Percentiles rank a stretch among this genome's conserved stretches.
phyloP scores from a whole-genome alignment of 2,113 vertebrate species.

The Dromiciops gliroides region DNA sequence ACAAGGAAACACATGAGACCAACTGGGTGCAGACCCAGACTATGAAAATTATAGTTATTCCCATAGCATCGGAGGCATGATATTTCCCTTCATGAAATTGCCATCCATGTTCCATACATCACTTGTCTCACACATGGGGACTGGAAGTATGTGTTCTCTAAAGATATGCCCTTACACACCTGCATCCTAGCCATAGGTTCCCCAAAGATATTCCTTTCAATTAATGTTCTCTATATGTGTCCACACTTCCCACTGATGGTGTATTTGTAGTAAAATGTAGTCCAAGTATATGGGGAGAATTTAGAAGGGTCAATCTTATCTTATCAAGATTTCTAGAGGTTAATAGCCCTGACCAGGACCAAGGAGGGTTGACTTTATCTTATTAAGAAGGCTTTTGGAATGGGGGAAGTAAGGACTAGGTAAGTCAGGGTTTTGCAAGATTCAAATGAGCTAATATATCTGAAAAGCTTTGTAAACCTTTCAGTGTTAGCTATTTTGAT shows the following conservation, averaged over 20 bases:
- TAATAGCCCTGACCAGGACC: too few species aligned
- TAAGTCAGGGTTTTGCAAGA: not conserved
- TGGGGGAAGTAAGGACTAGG: too few species aligned
- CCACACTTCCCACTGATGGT: not conserved
- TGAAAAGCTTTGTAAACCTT: not conserved
- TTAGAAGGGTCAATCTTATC: too few species aligned
- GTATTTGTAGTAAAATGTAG: not conserved
- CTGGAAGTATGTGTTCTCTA: not conserved
- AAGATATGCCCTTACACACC: not conserved
- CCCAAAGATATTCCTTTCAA: too few species aligned
- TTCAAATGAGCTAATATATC: not conserved
- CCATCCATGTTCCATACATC: not conserved
- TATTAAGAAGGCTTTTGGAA: too few species aligned
- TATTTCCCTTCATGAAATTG: not conserved
- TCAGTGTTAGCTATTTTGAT: not conserved
- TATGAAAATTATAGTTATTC: not conserved
- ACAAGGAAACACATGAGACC: not conserved
- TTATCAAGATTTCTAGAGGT: too few species aligned
- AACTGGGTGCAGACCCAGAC: not conserved
- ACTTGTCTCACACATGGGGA: not conserved
- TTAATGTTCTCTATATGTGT: not conserved
- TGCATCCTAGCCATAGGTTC: too few species aligned
- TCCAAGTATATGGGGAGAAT: not conserved
- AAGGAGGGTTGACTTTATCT: too few species aligned
- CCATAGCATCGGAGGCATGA: not conserved